phyloP scores from a whole-genome alignment of 2,113 vertebrate genomes.

The Paracanthobrama guichenoti region DNA sequence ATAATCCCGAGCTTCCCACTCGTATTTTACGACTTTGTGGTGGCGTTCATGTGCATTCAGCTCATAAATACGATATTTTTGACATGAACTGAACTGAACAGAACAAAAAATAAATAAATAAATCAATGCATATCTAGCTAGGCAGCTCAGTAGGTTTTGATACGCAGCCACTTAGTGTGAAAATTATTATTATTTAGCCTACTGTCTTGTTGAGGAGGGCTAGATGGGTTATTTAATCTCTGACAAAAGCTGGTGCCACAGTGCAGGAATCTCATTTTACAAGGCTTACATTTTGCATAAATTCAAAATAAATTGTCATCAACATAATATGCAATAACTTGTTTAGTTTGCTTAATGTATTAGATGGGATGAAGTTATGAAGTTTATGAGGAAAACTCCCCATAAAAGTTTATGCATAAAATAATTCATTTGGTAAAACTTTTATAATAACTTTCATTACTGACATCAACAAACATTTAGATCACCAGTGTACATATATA shows the following conservation, averaged over 20 bases:
- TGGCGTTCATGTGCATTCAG: too few relatives aligned
- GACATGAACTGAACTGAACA: too few relatives aligned
- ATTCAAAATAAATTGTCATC: not conserved
- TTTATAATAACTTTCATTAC: conserved; percentile 23
- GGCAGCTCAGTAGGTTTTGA: not conserved
- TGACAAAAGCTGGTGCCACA: conserved; percentile 4
- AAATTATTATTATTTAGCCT: not conserved
- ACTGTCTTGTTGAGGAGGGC: not conserved
- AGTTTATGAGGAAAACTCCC: not conserved
- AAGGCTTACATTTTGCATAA: not conserved
- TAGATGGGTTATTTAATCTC: conserved; percentile 22
- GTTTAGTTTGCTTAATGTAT: conserved; percentile 12
- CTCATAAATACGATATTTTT: too few relatives aligned
- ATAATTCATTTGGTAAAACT: not conserved
- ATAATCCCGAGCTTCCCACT: too few relatives aligned
- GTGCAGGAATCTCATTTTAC: not conserved
- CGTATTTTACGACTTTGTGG: too few relatives aligned
- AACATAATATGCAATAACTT: not conserved
- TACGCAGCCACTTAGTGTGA: not conserved
- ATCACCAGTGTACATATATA: not conserved
- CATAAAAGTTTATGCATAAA: not conserved
- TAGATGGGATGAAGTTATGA: not conserved
- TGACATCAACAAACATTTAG: conserved; percentile 19
- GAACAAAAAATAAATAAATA: too few relatives aligned
- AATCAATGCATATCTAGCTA: not conserved